Percentiles rank a stretch among this genome's conserved stretches.
Evolutionary conservation across 1,140 invertebrate genomes (phyloP).

Genomic region (Cataglyphis hispanica): DNA sequence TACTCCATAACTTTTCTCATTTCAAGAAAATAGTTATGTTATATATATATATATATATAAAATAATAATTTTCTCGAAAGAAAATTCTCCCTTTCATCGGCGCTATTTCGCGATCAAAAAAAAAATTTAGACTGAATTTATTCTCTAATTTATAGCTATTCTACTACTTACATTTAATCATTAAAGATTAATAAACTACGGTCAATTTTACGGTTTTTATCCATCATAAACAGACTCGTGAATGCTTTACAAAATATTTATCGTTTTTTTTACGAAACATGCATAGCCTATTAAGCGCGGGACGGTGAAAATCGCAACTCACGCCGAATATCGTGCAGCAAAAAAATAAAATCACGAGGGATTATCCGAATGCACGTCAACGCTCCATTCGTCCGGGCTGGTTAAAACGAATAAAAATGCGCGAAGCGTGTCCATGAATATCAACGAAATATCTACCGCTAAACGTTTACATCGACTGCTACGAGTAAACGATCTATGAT

Average conservation of each 20-base stretch:
- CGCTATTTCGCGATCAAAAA: background rate
- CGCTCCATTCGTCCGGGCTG: slow-evolving; percentile 42
- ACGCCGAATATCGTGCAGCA: slow-evolving; percentile 40
- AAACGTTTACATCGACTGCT: slow-evolving; percentile 43
- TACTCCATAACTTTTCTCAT: too few relatives aligned
- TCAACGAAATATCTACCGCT: slow-evolving; percentile 38
- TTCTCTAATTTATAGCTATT: too few relatives aligned
- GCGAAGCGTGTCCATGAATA: slow-evolving; percentile 51
- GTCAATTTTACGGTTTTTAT: background rate
- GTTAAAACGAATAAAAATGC: slow-evolving; percentile 60
- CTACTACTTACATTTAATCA: background rate
- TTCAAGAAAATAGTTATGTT: background rate
- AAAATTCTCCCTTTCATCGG: background rate
- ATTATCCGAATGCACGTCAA: slow-evolving; percentile 55
- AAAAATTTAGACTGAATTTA: background rate
- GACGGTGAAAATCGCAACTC: slow-evolving; percentile 58
- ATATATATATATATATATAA: too few relatives aligned
- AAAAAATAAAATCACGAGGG: slow-evolving; percentile 59
- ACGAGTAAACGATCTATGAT: slow-evolving; percentile 46
- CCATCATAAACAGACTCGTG: background rate
- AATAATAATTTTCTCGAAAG: too few relatives aligned
- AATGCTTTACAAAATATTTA: slow-evolving; percentile 29
- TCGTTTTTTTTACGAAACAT: background rate
- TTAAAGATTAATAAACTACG: background rate
- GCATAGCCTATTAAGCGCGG: slow-evolving; percentile 21